Conservation (phyloP, 2,797 vertebrate species). For the Sebastiscus albofasciatus region DNA sequence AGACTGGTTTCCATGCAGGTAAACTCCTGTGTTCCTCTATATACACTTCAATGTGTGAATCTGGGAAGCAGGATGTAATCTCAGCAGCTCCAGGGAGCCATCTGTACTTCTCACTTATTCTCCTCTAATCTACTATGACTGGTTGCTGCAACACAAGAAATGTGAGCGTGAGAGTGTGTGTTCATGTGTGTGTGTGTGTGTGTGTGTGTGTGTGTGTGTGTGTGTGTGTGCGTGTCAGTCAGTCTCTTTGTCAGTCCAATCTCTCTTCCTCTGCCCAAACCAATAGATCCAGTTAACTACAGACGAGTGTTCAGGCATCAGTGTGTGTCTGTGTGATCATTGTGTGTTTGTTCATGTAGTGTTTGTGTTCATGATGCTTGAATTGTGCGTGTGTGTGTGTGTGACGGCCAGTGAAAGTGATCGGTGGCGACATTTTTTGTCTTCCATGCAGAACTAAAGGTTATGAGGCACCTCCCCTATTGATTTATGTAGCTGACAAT, state of each 20-base stretch:
- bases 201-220: background rate
- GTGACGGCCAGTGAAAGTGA: background rate
- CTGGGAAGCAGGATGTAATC: slow-evolving; percentile 17
- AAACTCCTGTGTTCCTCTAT: slow-evolving; percentile 2
- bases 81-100: too few relatives aligned
- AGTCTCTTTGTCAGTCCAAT: slow-evolving; percentile 23
- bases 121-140: slow-evolving; percentile 49
- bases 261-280: slow-evolving; percentile 27
- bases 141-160: slow-evolving; percentile 1
- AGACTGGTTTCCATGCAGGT: background rate
- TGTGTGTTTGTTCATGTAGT: background rate
- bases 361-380: background rate
- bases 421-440: slow-evolving; percentile 2
- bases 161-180: background rate
- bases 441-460: slow-evolving; percentile 53
- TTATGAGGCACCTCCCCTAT: slow-evolving; percentile 40
- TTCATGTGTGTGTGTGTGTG: background rate
- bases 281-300: slow-evolving; percentile 24
- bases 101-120: slow-evolving; percentile 1
- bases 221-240: background rate
- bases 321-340: background rate
- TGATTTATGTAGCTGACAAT: slow-evolving; percentile 61
- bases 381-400: slow-evolving; percentile 1
- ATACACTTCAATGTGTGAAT: slow-evolving; percentile 1
- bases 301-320: background rate